These are phyloP conservation scores for Tachuris rubrigastra DNA, from an alignment of 2,113 vertebrate species.

Conservation along the genomic window DNA sequence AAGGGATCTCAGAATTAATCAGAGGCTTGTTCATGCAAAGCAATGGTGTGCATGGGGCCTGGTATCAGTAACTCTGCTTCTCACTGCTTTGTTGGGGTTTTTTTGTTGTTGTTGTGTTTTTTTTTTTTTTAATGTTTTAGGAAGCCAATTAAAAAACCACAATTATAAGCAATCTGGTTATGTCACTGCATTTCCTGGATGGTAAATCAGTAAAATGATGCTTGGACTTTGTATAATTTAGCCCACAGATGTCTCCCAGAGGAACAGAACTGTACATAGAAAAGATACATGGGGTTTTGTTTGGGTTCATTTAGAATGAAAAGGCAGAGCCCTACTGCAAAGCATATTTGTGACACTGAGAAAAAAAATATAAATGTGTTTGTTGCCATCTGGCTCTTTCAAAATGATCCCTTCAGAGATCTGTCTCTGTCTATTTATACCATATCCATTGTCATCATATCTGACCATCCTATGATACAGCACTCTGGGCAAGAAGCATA, in stretches of 20 bases:
- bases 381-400: conserved; percentile 52
- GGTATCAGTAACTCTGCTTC: background rate
- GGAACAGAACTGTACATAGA: background rate
- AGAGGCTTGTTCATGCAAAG: conserved; percentile 27
- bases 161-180: conserved; percentile 51
- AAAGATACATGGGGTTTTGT: conserved; percentile 17
- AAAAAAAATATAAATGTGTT: background rate
- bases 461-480: background rate
- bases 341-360: conserved; percentile 11
- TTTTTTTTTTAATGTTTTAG: conserved; percentile 1
- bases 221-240: conserved; percentile 39
- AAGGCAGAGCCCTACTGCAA: conserved; percentile 18
- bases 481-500: background rate
- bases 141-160: conserved; percentile 44
- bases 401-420: conserved; percentile 40
- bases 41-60: background rate
- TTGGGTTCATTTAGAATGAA: conserved; percentile 36
- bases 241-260: background rate
- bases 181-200: conserved; percentile 49
- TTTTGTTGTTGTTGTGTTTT: too few species aligned
- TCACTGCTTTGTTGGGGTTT: background rate
- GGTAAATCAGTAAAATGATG: conserved; percentile 21
- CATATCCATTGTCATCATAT: background rate
- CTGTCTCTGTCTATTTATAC: conserved; percentile 44
- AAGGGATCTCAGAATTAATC: conserved; percentile 32